Evolutionary conservation across 92 coral and sea anemone genomes (phyloP).

Genomic region (Porites divaricata): DNA sequence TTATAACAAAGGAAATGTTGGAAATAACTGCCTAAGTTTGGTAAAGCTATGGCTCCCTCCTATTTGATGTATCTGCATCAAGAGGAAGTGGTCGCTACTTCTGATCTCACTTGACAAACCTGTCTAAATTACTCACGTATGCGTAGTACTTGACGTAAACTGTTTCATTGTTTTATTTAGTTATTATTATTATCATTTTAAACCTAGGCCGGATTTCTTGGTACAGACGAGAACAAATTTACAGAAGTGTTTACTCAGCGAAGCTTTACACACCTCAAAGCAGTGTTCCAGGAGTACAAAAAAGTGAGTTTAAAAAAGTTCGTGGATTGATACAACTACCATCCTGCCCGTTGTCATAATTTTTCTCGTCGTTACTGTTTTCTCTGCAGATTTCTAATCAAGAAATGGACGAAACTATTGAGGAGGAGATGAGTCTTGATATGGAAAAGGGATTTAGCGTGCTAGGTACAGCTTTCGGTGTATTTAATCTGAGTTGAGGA

Average conservation of each 20-base stretch:
- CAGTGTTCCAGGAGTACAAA: slow-evolving; percentile 73
- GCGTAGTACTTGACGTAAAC: too few relatives aligned
- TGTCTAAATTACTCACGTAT: too few relatives aligned
- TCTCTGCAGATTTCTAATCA: slow-evolving; percentile 42
- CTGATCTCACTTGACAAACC: too few relatives aligned
- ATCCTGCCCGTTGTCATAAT: too few relatives aligned
- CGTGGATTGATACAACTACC: not conserved
- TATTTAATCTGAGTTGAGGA: too few relatives aligned
- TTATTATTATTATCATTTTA: not conserved
- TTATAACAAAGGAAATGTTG: too few relatives aligned
- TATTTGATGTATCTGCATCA: too few relatives aligned
- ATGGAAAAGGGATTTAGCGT: slow-evolving; percentile 73
- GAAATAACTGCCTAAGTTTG: too few relatives aligned
- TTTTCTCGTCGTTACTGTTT: not conserved
- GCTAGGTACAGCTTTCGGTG: slow-evolving; percentile 48
- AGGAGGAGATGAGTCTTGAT: slow-evolving; percentile 75
- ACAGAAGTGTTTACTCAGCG: slow-evolving; percentile 67
- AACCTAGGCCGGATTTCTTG: slow-evolving; percentile 72
- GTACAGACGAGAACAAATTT: slow-evolving; percentile 75
- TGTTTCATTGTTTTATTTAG: too few relatives aligned
- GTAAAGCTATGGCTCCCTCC: too few relatives aligned
- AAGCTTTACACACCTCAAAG: slow-evolving; percentile 66
- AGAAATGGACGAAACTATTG: slow-evolving; percentile 70
- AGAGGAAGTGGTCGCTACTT: too few relatives aligned
- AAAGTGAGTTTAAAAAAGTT: slow-evolving; percentile 42